Evolutionary conservation across 2,113 vertebrate species (phyloP).

Genomic region (Cynoglossus semilaevis): DNA sequence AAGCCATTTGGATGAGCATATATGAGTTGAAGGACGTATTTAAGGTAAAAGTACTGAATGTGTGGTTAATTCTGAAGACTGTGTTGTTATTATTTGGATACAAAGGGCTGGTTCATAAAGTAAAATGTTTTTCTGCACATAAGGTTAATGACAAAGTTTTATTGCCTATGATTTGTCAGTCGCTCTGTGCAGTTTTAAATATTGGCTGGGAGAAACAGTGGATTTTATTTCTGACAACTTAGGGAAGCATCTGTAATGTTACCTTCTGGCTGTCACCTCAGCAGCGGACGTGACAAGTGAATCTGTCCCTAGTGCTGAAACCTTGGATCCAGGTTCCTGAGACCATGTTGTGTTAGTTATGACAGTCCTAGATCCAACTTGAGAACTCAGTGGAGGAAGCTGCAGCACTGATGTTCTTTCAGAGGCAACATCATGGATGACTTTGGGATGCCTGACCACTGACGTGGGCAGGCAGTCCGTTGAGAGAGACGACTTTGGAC

Average conservation of each 20-base stretch:
- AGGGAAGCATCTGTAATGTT: neutral
- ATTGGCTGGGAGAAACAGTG: too few relatives aligned
- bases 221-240: too few relatives aligned
- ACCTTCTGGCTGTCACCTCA: slow-evolving; percentile 36
- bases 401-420: slow-evolving; percentile 28
- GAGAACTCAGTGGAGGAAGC: slow-evolving; percentile 47
- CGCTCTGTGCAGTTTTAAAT: too few relatives aligned
- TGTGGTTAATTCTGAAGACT: too few relatives aligned
- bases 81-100: too few relatives aligned
- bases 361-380: slow-evolving; percentile 30
- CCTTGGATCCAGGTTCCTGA: slow-evolving; percentile 42
- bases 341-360: slow-evolving; percentile 38
- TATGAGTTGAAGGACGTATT: too few relatives aligned
- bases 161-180: too few relatives aligned
- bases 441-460: slow-evolving; percentile 7
- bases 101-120: too few relatives aligned
- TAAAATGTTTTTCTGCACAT: too few relatives aligned
- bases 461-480: slow-evolving; percentile 13
- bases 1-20: too few relatives aligned
- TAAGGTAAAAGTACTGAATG: too few relatives aligned
- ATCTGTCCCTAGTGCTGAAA: slow-evolving; percentile 37
- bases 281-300: slow-evolving; percentile 29
- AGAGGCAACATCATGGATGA: slow-evolving; percentile 6
- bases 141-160: too few relatives aligned
- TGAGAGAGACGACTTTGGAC: neutral